A percentile compares a stretch with the other conserved stretches of the same genome.
Conservation (phyloP, 2,888 invertebrate genomes). For the Apocheima hispidaria region DNA sequence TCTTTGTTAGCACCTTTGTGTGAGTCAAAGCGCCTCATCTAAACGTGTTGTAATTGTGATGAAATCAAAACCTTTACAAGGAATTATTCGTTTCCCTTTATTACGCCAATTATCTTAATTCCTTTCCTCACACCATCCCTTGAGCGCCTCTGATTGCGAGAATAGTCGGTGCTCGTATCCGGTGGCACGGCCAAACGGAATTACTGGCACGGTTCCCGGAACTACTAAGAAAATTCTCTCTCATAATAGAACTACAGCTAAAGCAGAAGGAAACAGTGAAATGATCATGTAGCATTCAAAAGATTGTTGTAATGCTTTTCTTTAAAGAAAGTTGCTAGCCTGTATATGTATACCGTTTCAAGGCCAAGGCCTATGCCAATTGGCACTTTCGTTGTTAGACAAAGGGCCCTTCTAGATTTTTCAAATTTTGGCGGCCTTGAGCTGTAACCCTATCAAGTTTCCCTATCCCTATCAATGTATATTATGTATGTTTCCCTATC, state of each 20-base stretch:
- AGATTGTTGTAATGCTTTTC: too few relatives aligned
- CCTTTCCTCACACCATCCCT: slow-evolving; percentile 6
- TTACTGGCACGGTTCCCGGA: slow-evolving; percentile 1
- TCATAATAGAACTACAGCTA: neutral
- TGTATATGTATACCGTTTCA: too few relatives aligned
- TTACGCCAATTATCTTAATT: slow-evolving; percentile 22
- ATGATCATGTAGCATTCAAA: neutral
- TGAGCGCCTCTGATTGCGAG: slow-evolving; percentile 13
- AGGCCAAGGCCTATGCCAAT: too few relatives aligned
- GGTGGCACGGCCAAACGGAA: slow-evolving; percentile 6
- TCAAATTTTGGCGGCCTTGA: too few relatives aligned
- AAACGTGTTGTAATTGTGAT: slow-evolving; percentile 6
- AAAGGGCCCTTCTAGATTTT: too few relatives aligned
- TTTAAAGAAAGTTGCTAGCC: too few relatives aligned
- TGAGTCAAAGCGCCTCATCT: neutral
- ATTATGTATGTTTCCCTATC: too few relatives aligned
- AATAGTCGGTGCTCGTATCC: slow-evolving; percentile 7
- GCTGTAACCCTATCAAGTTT: too few relatives aligned
- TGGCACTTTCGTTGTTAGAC: too few relatives aligned
- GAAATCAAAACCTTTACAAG: neutral
- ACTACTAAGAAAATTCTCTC: neutral
- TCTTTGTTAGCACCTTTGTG: neutral
- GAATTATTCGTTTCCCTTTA: slow-evolving; percentile 12
- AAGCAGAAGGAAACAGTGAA: neutral
- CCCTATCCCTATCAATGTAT: too few relatives aligned